Percentiles rank a stretch among this genome's conserved stretches.
Evolutionary conservation across 2,888 invertebrate species (phyloP).

Genomic region (Dione juno): DNA sequence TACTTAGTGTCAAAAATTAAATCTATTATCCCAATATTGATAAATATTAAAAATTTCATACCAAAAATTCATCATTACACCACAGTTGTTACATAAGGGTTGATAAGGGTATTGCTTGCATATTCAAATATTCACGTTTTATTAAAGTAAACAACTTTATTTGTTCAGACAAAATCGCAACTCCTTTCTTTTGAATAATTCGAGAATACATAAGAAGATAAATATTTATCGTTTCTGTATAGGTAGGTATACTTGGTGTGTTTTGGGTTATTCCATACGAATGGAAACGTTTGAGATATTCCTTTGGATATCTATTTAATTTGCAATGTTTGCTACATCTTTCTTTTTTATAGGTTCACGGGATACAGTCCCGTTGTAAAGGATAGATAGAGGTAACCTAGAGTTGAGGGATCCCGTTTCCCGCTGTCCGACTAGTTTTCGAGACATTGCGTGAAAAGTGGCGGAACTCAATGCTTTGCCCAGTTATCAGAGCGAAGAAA

Average conservation of each 20-base stretch:
- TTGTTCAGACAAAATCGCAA: constrained; percentile 39
- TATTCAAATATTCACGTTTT: constrained; percentile 43
- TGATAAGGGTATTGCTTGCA: constrained; percentile 19
- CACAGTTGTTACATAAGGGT: constrained; percentile 1
- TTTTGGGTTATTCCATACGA: neutral
- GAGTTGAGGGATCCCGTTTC: no score
- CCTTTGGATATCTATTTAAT: neutral
- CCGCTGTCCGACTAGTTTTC: neutral
- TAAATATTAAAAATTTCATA: neutral
- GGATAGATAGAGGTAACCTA: no score
- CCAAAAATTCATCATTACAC: neutral
- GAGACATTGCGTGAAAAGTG: neutral
- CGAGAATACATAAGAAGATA: constrained; percentile 33
- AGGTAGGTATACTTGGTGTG: constrained; percentile 11
- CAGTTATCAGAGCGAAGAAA: neutral
- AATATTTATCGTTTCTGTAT: constrained; percentile 25
- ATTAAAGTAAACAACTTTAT: constrained; percentile 43
- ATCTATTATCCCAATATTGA: neutral
- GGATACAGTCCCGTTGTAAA: no score
- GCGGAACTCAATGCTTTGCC: neutral
- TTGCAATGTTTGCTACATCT: neutral
- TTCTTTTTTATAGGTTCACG: no score
- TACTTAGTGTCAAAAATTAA: neutral
- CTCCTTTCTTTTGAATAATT: constrained; percentile 43
- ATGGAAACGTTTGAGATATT: neutral